Base-by-base conservation (phyloP, 2,113 vertebrate genomes). In the Brachypteracias leptosomus region DNA sequence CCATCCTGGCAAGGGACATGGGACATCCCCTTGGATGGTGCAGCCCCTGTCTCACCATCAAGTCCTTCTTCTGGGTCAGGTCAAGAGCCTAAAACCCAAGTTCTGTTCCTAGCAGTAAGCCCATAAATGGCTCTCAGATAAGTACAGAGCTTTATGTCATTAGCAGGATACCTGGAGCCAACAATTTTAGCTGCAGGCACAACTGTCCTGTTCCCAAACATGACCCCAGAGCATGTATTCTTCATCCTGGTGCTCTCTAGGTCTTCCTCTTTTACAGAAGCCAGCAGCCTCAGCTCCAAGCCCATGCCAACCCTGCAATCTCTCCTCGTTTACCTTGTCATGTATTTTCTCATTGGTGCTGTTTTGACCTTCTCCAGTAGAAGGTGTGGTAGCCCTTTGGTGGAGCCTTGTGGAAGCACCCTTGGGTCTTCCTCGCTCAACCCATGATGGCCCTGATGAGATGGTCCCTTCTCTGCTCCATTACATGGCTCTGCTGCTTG, bases 281-380 rank as follows among this genome's bases (percentile, higher is more conserved):
- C 2, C 59, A 66, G 63, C 44, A 68, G 55, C 16, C n/a, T 66
- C 17, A 16, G 9, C 16, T 71, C 65, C 47, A 38, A 61, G 38
- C 12, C 25, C 36, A 18, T 16, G n/a, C 16, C 38, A 65, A 1
- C 44, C 29, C 63, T 31, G 35, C 38, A 57, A 18, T 33, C 25
- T n/a, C 51, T 94, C 47, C 73, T 57, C 8, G 16, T 2, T 82
- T 35, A 18, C 33, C 15, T 15, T 29, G 16, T 9, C 35, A 4
- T 11, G 24, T 10, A 13, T 46, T 61, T 88, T 47, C 65, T 14
- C 1, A 0, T 54, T 70, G 29, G 71, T 96, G 95, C 88, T 96
- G 59, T 97, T 94, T 97, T 96, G 92, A 36, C 88, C 95, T 92
- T 95, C 90, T 95, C 90, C 92, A 96, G 90, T 85, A 97, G 91